Percentiles rank a stretch among this genome's conserved stretches.
Evolutionary conservation across 2,797 vertebrate genomes (phyloP).

Genomic region (Sternotherus odoratus): DNA sequence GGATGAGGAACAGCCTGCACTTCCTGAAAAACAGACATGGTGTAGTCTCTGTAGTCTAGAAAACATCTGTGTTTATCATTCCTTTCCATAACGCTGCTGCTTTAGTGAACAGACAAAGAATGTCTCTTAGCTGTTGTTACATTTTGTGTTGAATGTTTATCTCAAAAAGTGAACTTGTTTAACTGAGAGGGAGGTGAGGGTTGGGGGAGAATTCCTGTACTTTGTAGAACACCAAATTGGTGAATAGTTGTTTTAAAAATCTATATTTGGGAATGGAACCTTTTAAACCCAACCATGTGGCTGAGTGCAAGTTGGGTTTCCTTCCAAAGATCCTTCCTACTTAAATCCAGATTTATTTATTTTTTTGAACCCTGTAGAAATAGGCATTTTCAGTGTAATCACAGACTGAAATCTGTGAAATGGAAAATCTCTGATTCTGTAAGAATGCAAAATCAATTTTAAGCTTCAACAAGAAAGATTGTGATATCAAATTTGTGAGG

Average conservation of each 20-base stretch:
- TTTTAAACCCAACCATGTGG: background rate
- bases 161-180: background rate
- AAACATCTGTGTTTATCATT: background rate
- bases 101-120: background rate
- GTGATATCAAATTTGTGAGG: background rate
- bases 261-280: background rate
- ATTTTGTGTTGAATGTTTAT: background rate
- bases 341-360: constrained; percentile 21
- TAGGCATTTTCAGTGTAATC: background rate
- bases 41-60: background rate
- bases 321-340: background rate
- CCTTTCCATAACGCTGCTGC: background rate
- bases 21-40: background rate
- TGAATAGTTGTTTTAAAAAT: background rate
- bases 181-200: background rate
- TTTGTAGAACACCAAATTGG: background rate
- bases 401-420: background rate
- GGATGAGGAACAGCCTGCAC: background rate
- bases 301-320: background rate
- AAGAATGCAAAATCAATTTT: background rate
- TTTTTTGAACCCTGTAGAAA: background rate
- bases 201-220: background rate
- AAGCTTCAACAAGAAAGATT: background rate
- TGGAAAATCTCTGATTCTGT: background rate
- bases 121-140: background rate